Evolutionary conservation across 2,113 vertebrate species (phyloP), one percentile per base, ranked within the genome.

Genomic region (Pleuronectes platessa): DNA sequence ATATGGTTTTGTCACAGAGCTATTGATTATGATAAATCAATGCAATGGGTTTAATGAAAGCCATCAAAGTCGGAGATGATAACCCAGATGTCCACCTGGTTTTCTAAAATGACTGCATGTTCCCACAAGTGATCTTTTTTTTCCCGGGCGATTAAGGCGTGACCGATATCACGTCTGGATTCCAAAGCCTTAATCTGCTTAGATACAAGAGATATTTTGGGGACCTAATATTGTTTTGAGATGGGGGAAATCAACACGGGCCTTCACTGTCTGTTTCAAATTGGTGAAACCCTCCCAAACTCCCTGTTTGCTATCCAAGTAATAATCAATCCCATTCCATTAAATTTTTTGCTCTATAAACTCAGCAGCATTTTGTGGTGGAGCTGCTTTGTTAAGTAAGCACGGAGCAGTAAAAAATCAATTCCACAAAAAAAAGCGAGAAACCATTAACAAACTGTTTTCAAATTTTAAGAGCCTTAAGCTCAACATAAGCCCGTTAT

Each of bases 271-370:
- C 85, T 89, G 86, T 85, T 89, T 89, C 74, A 87, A 89, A 90
- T 89, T 89, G 85, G 84, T 88, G 77, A 87, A 90, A 88, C 86
- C 86, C 82, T 90, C 88, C 82, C 53, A 86, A 89, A 86, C 82
- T 85, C 82, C 79, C 84, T 83, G 80, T 84, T 84, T 85, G 78
- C 89, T 74, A 53, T 92, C 90, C 90, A 91, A 92, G 84, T 86
- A 88, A 85, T 92, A 93, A 92, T 93, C 87, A 90, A 61, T 90
- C 56, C 90, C 88, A 92, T 86, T 90, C 85, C 53, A 5, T 75
- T 86, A 68, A 81, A 83, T 87, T 78, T 66, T 58, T 75, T 63
- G 78, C 89, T 88, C 76, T 81, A 85, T 87, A 90, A 91, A 86
- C 79, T 68, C 61, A 2, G 81, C 76, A 84, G 75, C 79, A 76